Evolutionary conservation across 2,888 invertebrate genomes (phyloP), one percentile per base, ranked within the genome.

Genomic region (Drosophila paracracens): DNA sequence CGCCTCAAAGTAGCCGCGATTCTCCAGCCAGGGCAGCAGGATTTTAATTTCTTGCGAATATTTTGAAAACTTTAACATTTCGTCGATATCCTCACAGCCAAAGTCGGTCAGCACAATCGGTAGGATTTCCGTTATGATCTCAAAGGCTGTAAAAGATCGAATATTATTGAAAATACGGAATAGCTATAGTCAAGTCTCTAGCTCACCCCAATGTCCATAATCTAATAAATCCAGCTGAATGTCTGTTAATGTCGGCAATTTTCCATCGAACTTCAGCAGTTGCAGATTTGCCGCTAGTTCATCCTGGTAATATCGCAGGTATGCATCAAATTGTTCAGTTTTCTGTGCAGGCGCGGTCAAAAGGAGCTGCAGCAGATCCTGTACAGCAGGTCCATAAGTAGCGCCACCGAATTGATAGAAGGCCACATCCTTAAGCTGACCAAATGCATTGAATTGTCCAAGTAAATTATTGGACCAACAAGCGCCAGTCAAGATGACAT

Each of bases 391-490:
- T 1, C 91, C 91, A 69, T 82, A 86, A 36, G 74, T 75, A 38
- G 76, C 79, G 18, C 76, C 52, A 36, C 88, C 83, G 43, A 88
- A 91, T 61, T 92, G 90, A 8, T 82, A 69, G 21, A 92, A 86
- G 1, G 81, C 64, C 0, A 80, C 72, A 54, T 92, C 90, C 25
- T 75, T 75, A 0, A 91, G 68, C 27, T 79, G 69, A 0, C 84
- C 88, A 48, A 82, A 81, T 2, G 82, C 76, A 21, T 91, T 82
- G 18, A 87, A 80, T 51, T 85, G 74, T 16, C 83, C 84, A 54
- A 92, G 83, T 1, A 92, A 66, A 59, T 91, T 91, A 35, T 86
- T 91, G 2, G 90, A 72, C 89, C 90, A 91, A 58, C 91, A 88
- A 35, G 87, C 83, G 2, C 91, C 91, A 51, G 84, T 87, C 13